These are phyloP conservation scores for Oreotrochilus melanogaster DNA, from an alignment of 2,113 vertebrate species.

Conservation along the genomic window DNA sequence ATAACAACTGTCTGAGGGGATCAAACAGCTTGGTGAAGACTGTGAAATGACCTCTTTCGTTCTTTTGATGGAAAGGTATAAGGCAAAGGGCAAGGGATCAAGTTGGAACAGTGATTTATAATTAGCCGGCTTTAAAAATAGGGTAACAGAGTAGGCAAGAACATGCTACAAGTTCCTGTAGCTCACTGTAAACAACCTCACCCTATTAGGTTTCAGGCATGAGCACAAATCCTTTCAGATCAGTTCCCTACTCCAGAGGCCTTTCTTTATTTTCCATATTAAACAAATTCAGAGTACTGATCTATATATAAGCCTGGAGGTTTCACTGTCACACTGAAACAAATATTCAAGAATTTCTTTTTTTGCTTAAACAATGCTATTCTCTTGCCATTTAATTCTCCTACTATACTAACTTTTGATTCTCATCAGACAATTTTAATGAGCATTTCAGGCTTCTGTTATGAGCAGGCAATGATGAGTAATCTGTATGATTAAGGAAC, in stretches of 20 bases:
- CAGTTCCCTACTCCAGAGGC: conserved; percentile 41
- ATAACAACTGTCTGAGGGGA: not conserved
- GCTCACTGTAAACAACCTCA: not conserved
- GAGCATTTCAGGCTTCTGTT: conserved; percentile 74
- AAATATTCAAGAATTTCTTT: conserved; percentile 23
- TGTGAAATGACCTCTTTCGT: not conserved
- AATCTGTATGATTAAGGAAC: conserved; percentile 77
- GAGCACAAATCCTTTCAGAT: conserved; percentile 28
- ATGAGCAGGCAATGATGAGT: conserved; percentile 77
- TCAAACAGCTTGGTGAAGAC: not conserved
- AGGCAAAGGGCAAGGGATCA: conserved; percentile 10
- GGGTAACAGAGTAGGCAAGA: conserved; percentile 22
- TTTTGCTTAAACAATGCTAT: conserved; percentile 60
- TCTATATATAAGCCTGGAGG: conserved; percentile 46
- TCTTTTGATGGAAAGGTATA: not conserved
- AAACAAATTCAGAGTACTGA: conserved; percentile 55
- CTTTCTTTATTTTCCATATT: conserved; percentile 56
- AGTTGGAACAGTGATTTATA: not conserved
- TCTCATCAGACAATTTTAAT: conserved; percentile 76
- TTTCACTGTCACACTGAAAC: conserved; percentile 63
- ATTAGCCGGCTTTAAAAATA: conserved; percentile 41
- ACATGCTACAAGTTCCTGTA: not conserved
- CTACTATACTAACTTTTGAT: conserved; percentile 73
- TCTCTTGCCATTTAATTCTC: conserved; percentile 74
- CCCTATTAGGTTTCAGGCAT: conserved; percentile 22